Percentiles rank a stretch among this genome's conserved stretches.
These are phyloP conservation scores for Cheumatopsyche charites DNA, from an alignment of 1,140 invertebrate species.

Conservation along the genomic window DNA sequence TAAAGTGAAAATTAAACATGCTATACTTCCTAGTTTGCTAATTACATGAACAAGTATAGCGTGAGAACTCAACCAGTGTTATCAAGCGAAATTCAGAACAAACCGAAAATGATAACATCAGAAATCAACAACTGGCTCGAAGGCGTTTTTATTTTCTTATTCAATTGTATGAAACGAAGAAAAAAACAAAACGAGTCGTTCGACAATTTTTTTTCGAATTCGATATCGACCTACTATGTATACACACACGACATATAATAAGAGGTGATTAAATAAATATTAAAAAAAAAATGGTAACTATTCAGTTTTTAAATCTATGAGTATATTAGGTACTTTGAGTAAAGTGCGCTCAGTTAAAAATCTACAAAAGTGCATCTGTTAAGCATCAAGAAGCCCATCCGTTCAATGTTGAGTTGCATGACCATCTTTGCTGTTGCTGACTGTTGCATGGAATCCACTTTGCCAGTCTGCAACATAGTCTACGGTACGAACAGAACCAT, in stretches of 20 bases:
- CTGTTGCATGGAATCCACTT: conserved; percentile 77
- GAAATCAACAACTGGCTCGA: neutral
- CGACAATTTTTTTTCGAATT: no score
- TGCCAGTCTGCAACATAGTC: conserved; percentile 80
- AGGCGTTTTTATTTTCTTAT: neutral
- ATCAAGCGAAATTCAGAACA: conserved; percentile 17
- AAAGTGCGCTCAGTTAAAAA: conserved; percentile 28
- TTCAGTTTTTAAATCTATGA: conserved; percentile 32
- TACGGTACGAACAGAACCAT: conserved; percentile 77
- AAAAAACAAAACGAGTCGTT: neutral
- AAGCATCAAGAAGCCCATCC: neutral
- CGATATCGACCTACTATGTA: no score
- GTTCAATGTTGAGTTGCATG: conserved; percentile 26
- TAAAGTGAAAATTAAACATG: no score
- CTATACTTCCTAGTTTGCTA: neutral
- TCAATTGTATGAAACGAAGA: neutral
- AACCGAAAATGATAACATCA: neutral
- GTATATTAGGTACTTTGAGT: conserved; percentile 43
- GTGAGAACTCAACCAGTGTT: conserved; percentile 20
- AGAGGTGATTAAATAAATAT: neutral
- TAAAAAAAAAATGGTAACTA: neutral
- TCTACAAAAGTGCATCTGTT: neutral
- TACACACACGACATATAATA: no score
- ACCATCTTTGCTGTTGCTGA: conserved; percentile 70
- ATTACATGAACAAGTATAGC: conserved; percentile 9